These are phyloP conservation scores for Sigmodon hispidus DNA, from an alignment of 2,113 vertebrate species.

Conservation along the genomic window DNA sequence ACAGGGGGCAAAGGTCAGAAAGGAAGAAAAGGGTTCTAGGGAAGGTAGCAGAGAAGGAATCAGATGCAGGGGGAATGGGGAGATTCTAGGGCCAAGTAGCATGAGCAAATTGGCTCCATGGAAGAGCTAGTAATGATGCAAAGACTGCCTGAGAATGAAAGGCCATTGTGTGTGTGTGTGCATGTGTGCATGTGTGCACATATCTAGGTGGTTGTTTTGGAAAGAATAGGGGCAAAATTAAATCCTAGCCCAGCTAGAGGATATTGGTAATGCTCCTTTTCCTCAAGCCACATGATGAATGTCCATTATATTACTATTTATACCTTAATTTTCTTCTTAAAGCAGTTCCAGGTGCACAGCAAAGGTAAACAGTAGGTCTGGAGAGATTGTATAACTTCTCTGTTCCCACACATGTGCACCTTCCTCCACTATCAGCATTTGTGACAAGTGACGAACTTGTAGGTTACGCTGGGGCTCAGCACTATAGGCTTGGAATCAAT, in stretches of 20 bases:
- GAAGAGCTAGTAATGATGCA: too few species aligned
- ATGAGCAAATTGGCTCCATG: background rate
- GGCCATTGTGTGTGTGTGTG: background rate
- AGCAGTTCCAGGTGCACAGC: background rate
- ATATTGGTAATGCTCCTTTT: background rate
- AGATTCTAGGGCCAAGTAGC: background rate
- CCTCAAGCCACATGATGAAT: background rate
- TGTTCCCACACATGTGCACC: background rate
- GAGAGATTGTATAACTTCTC: background rate
- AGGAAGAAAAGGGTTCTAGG: background rate
- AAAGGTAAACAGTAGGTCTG: background rate
- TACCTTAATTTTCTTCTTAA: background rate
- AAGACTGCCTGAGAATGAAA: background rate
- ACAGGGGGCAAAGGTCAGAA: background rate
- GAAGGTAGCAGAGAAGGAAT: background rate
- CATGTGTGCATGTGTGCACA: background rate
- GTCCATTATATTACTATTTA: too few species aligned
- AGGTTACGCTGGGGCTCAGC: background rate
- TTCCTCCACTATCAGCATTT: background rate
- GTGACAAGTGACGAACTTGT: background rate
- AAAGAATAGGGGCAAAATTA: background rate
- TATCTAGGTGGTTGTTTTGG: background rate
- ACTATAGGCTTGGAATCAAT: background rate
- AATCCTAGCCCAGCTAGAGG: background rate
- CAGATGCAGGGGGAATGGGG: background rate